phyloP scores from a whole-genome alignment of 2,888 invertebrate species.

The Amiota communis region DNA sequence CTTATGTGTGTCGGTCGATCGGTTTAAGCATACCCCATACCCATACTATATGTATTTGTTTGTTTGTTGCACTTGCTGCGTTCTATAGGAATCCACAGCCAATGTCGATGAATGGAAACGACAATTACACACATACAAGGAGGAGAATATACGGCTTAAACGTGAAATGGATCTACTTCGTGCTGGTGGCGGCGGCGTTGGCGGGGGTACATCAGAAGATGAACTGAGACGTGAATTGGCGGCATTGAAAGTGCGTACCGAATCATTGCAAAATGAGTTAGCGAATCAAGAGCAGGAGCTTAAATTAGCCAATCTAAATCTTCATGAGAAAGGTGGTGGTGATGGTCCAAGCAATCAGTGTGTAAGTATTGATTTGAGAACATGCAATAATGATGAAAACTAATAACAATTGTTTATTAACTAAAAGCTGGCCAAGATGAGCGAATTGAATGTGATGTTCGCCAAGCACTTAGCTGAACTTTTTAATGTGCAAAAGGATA shows the following conservation, averaged over 20 bases:
- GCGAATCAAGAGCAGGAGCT: constrained; percentile 89
- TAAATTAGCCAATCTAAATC: constrained; percentile 74
- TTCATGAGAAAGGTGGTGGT: constrained; percentile 76
- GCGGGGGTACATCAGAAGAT: constrained; percentile 79
- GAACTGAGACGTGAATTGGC: constrained; percentile 84
- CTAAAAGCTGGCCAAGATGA: constrained; percentile 69
- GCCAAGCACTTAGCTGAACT: constrained; percentile 71
- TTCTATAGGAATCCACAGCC: constrained; percentile 84
- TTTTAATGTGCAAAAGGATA: constrained; percentile 72
- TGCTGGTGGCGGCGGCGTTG: constrained; percentile 77
- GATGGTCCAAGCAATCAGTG: constrained; percentile 76
- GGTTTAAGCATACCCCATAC: not conserved
- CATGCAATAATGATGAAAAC: not conserved
- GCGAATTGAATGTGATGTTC: constrained; percentile 70
- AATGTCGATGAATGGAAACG: constrained; percentile 99
- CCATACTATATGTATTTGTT: not conserved
- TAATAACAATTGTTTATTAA: too few relatives aligned
- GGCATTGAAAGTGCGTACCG: constrained; percentile 84
- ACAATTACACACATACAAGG: constrained; percentile 92
- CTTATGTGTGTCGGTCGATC: not conserved
- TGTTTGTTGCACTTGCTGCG: not conserved
- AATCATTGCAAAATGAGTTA: constrained; percentile 86
- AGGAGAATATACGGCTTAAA: constrained; percentile 90
- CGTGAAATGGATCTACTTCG: constrained; percentile 82
- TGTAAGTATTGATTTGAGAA: constrained; percentile 71